Conservation (phyloP, 2,888 invertebrate genomes). For the Calameuta filiformis region DNA sequence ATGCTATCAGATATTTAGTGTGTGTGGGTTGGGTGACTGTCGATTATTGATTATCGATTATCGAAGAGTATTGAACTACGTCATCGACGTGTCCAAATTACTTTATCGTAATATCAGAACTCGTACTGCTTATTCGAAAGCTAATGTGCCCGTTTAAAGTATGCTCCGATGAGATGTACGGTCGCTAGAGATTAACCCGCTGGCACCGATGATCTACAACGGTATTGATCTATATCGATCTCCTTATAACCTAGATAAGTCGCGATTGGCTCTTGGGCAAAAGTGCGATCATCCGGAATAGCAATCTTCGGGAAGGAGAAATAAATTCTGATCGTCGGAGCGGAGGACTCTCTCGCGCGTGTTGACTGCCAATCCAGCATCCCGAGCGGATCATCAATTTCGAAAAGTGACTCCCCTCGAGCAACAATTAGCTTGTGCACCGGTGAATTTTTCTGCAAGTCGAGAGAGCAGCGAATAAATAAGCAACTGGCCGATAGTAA, state of each 20-base stretch:
- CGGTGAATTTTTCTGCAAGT: conserved; percentile 33
- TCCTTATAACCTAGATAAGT: conserved; percentile 45
- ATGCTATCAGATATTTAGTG: not conserved
- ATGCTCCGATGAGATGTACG: conserved; percentile 22
- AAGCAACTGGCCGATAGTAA: conserved; percentile 42
- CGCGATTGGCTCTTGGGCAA: conserved; percentile 58
- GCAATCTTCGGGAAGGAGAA: not conserved
- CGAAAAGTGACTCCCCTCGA: conserved; percentile 55
- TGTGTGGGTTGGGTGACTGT: no score
- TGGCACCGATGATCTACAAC: conserved; percentile 54
- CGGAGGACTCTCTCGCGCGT: not conserved
- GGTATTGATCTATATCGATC: conserved; percentile 57
- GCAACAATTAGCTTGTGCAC: conserved; percentile 50
- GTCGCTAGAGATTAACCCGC: conserved; percentile 26
- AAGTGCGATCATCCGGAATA: conserved; percentile 48
- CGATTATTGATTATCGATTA: no score
- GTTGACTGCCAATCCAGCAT: not conserved
- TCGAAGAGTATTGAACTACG: not conserved
- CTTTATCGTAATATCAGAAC: not conserved
- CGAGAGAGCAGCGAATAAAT: conserved; percentile 9
- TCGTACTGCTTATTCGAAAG: not conserved
- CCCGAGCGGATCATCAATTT: conserved; percentile 21
- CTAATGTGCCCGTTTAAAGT: not conserved
- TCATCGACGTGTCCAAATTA: not conserved
- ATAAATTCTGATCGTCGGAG: no score